Conservation (phyloP, 2,797 vertebrate genomes). For the Liparis tanakae region DNA sequence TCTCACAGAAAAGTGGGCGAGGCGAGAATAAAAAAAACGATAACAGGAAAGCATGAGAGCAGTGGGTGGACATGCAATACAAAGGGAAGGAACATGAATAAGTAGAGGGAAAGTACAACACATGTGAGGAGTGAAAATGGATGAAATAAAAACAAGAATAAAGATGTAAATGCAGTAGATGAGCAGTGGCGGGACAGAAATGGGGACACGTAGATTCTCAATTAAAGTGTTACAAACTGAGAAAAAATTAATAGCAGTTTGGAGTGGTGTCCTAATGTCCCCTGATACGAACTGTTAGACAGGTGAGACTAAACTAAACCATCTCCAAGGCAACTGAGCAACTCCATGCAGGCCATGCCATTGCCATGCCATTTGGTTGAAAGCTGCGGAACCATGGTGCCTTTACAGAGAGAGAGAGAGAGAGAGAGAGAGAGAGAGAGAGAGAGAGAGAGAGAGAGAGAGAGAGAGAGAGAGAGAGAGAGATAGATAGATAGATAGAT, state of each 20-base stretch:
- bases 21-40: constrained; percentile 66
- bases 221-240: background rate
- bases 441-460: too few species aligned
- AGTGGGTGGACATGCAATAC: constrained; percentile 52
- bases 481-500: too few species aligned
- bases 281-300: background rate
- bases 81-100: constrained; percentile 49
- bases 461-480: too few species aligned
- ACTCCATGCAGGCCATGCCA: background rate
- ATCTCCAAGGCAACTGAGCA: constrained; percentile 1
- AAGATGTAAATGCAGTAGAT: constrained; percentile 12
- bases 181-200: background rate
- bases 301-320: background rate
- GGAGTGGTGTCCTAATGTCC: background rate
- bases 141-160: constrained; percentile 1
- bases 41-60: constrained; percentile 55
- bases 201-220: background rate
- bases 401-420: background rate
- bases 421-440: too few species aligned
- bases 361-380: background rate
- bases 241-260: background rate
- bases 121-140: constrained; percentile 24
- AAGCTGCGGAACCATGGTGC: background rate
- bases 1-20: constrained; percentile 45
- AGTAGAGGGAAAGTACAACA: constrained; percentile 28